Percentiles rank a stretch among this genome's conserved stretches.
These are phyloP conservation scores for Nomada ruficornis DNA, from an alignment of 2,888 invertebrate species.

Conservation along the genomic window DNA sequence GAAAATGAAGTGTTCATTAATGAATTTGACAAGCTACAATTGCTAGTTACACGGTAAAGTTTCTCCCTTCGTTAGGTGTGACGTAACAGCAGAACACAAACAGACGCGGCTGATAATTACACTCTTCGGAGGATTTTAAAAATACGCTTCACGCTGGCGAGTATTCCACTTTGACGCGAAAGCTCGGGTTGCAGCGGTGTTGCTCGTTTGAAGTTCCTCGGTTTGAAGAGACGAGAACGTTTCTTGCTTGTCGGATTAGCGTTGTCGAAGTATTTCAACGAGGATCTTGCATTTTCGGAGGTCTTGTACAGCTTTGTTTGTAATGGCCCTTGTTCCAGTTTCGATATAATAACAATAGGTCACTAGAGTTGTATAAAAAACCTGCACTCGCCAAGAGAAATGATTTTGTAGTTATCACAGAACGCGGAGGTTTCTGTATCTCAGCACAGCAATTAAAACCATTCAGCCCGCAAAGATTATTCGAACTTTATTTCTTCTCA, in stretches of 20 bases:
- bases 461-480: too few species aligned
- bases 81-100: neutral
- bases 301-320: slow-evolving; percentile 4
- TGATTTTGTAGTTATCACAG: too few species aligned
- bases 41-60: neutral
- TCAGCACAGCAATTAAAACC: too few species aligned
- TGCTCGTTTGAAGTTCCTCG: slow-evolving; percentile 5
- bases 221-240: slow-evolving; percentile 12
- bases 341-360: neutral
- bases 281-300: neutral
- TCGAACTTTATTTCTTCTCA: too few species aligned
- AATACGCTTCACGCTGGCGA: slow-evolving; percentile 21
- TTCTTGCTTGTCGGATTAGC: slow-evolving; percentile 9
- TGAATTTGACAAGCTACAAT: neutral
- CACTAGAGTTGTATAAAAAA: too few species aligned
- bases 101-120: slow-evolving; percentile 33
- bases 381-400: too few species aligned
- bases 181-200: slow-evolving; percentile 31
- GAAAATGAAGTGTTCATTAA: too few species aligned
- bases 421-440: too few species aligned
- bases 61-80: neutral
- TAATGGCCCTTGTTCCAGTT: slow-evolving; percentile 30
- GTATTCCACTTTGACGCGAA: slow-evolving; percentile 1
- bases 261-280: slow-evolving; percentile 2
- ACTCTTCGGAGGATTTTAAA: slow-evolving; percentile 24